Conservation (phyloP, 1,140 invertebrate species). For the Zaprionus capensis region DNA sequence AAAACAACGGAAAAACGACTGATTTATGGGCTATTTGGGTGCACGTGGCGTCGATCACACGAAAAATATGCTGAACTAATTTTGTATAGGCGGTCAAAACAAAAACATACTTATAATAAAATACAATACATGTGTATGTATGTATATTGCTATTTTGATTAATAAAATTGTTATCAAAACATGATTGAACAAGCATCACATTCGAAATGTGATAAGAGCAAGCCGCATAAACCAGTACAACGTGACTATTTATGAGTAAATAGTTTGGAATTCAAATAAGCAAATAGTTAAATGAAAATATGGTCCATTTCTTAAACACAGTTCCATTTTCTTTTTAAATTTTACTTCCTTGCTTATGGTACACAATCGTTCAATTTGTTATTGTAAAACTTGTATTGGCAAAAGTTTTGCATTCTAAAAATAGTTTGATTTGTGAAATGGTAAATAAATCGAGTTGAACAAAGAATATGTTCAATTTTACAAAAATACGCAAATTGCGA, state of each 20-base stretch:
- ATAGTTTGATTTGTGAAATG: neutral
- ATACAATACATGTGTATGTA: neutral
- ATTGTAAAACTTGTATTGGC: neutral
- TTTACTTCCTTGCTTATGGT: neutral
- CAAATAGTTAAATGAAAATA: conserved; percentile 8
- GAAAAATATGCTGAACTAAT: conserved; percentile 40
- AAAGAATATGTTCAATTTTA: neutral
- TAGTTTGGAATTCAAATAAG: conserved; percentile 1
- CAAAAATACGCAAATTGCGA: neutral
- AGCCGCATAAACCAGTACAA: neutral
- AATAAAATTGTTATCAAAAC: conserved; percentile 64
- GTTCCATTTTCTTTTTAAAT: neutral
- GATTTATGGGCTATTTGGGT: conserved; percentile 57
- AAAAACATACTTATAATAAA: conserved; percentile 52
- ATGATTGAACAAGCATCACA: conserved; percentile 28
- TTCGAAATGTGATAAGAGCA: conserved; percentile 53
- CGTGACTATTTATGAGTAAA: conserved; percentile 25
- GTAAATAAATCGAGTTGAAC: neutral
- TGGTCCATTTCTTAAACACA: neutral
- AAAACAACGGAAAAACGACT: conserved; percentile 25
- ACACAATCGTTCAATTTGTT: neutral
- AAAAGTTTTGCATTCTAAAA: neutral
- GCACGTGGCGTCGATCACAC: conserved; percentile 61
- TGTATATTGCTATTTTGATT: conserved; percentile 46
- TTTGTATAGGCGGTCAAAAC: conserved; percentile 22